Conservation (phyloP, 2,888 invertebrate species). For the Heliothis peltigera region DNA sequence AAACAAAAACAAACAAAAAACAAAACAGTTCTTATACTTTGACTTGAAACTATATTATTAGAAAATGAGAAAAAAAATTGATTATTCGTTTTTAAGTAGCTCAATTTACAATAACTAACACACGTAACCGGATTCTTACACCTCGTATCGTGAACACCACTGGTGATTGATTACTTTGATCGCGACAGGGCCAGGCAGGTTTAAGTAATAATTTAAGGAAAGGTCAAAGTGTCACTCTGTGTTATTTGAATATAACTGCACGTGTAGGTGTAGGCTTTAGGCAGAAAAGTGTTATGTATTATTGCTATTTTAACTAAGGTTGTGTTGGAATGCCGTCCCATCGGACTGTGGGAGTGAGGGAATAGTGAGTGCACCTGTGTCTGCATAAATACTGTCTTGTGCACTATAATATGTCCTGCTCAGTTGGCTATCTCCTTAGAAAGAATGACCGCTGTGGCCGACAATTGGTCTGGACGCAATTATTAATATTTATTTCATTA, state of each 20-base stretch:
- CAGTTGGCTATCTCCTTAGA: too few species aligned
- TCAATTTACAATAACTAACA: background rate
- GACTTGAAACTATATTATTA: background rate
- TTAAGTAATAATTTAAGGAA: slow-evolving; percentile 7
- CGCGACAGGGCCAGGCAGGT: slow-evolving; percentile 12
- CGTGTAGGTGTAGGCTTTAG: slow-evolving; percentile 4
- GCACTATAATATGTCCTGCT: too few species aligned
- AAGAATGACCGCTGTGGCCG: too few species aligned
- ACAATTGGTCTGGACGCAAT: too few species aligned
- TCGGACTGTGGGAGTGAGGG: too few species aligned
- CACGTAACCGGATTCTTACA: background rate
- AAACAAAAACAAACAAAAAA: too few species aligned
- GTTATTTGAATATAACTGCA: slow-evolving; percentile 22
- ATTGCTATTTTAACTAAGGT: background rate
- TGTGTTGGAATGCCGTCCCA: too few species aligned
- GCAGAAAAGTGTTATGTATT: slow-evolving; percentile 3
- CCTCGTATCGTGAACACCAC: background rate
- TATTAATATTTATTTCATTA: too few species aligned
- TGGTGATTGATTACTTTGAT: slow-evolving; percentile 19
- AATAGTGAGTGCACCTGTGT: too few species aligned
- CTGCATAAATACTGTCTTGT: too few species aligned
- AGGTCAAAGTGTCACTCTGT: slow-evolving; percentile 23
- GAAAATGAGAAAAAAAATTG: background rate
- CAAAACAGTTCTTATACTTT: too few species aligned
- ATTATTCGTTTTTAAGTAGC: background rate